These are phyloP conservation scores for Phrixothrix hirtus DNA, from an alignment of 2,888 invertebrate genomes.

Conservation along the genomic window DNA sequence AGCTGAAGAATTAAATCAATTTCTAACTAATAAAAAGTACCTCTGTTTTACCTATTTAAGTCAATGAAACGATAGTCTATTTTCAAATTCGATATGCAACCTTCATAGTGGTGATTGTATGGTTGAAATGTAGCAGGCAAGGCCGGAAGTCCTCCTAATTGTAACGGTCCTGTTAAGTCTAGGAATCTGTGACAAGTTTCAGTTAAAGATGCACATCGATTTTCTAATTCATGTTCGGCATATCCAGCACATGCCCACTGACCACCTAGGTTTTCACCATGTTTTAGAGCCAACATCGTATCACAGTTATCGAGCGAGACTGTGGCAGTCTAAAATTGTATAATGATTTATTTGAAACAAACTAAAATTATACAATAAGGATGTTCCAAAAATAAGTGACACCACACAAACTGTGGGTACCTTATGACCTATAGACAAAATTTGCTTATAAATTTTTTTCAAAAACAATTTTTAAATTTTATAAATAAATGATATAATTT, in stretches of 20 bases:
- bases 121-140: slow-evolving; percentile 79
- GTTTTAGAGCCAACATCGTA: slow-evolving; percentile 75
- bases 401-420: no score
- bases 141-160: slow-evolving; percentile 88
- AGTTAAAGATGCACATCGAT: slow-evolving; percentile 72
- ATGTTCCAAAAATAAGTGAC: no score
- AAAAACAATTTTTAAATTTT: no score
- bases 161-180: slow-evolving; percentile 80
- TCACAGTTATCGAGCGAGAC: slow-evolving; percentile 88
- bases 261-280: slow-evolving; percentile 70
- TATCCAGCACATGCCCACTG: slow-evolving; percentile 83
- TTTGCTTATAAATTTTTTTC: no score
- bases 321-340: slow-evolving; percentile 69
- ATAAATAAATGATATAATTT: no score
- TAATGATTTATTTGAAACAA: no score
- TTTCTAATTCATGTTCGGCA: slow-evolving; percentile 72
- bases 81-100: slow-evolving; percentile 87
- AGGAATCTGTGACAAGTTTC: slow-evolving; percentile 85
- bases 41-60: slow-evolving; percentile 81
- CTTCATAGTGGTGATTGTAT: slow-evolving; percentile 79
- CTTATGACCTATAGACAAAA: no score
- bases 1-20: slow-evolving; percentile 57
- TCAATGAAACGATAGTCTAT: slow-evolving; percentile 87
- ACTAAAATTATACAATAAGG: no score
- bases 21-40: no score